phyloP scores from a whole-genome alignment of 2,888 invertebrate species.

The Agriopis aurantiaria region DNA sequence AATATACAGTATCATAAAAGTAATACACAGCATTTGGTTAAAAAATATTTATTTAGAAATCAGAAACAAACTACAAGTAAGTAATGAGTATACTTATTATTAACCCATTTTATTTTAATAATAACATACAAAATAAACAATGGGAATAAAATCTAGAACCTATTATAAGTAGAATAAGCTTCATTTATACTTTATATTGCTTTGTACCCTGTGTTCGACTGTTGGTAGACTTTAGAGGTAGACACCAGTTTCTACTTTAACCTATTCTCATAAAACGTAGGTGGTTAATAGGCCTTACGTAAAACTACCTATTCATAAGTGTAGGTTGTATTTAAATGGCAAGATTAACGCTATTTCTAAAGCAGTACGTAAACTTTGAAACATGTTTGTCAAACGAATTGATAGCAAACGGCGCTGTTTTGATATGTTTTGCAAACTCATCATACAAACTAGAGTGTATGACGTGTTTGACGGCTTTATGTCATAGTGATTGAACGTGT shows the following conservation, averaged over 20 bases:
- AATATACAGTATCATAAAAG: background rate
- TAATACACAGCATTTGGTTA: background rate
- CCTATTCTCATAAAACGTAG: background rate
- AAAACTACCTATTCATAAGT: background rate
- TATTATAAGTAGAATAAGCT: background rate
- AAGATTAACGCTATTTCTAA: background rate
- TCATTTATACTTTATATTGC: background rate
- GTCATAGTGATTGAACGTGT: too few species aligned
- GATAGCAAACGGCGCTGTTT: too few species aligned
- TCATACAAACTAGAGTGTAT: too few species aligned
- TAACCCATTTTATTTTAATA: too few species aligned
- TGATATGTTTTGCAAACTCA: too few species aligned
- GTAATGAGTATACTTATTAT: background rate
- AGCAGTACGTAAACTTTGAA: too few species aligned
- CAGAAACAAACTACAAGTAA: background rate
- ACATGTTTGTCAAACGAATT: background rate
- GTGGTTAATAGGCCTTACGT: background rate
- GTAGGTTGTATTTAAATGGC: background rate
- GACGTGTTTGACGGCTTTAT: too few species aligned
- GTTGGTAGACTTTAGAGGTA: background rate
- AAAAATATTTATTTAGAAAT: constrained; percentile 18
- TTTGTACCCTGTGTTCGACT: background rate
- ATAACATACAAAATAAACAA: background rate
- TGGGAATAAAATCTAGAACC: background rate
- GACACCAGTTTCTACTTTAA: background rate